phyloP scores from a whole-genome alignment of 2,113 vertebrate genomes.

The Pogonocichla stellata region DNA sequence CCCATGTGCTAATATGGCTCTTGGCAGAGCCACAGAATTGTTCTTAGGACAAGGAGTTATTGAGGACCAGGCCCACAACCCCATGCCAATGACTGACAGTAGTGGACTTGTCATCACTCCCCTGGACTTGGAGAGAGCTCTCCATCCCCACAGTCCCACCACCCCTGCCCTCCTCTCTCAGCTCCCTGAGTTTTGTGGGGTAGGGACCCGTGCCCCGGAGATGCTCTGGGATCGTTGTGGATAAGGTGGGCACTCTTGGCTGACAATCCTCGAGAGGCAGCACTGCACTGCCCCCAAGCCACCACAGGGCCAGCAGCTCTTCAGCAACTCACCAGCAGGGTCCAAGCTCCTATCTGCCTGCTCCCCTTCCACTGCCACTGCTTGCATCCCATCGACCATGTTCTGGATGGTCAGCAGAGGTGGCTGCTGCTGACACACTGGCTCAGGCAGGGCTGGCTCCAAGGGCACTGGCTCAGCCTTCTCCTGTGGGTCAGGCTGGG shows the following conservation, averaged over 20 bases:
- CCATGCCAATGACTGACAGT: neutral
- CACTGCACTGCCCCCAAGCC: accelerated
- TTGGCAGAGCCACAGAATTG: neutral
- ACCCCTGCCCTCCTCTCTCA: neutral
- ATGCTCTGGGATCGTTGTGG: accelerated
- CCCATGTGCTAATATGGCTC: neutral
- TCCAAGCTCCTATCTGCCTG: neutral
- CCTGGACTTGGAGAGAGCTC: neutral
- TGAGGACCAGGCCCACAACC: neutral
- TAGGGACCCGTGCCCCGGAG: neutral
- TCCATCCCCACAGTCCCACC: neutral
- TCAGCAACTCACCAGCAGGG: neutral
- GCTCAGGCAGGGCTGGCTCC: neutral
- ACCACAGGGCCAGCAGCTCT: accelerated
- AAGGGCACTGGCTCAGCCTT: neutral
- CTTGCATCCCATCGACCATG: neutral
- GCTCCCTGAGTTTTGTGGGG: neutral
- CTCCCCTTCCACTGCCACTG: neutral
- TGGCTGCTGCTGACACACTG: neutral
- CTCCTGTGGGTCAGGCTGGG: neutral
- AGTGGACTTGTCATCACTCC: neutral
- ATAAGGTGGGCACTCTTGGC: neutral
- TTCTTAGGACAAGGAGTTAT: neutral
- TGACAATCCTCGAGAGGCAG: neutral
- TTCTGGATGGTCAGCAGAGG: neutral